These are phyloP conservation scores for Cremastobaeus sp. DNA, from an alignment of 2,888 invertebrate species.

Conservation along the genomic window DNA sequence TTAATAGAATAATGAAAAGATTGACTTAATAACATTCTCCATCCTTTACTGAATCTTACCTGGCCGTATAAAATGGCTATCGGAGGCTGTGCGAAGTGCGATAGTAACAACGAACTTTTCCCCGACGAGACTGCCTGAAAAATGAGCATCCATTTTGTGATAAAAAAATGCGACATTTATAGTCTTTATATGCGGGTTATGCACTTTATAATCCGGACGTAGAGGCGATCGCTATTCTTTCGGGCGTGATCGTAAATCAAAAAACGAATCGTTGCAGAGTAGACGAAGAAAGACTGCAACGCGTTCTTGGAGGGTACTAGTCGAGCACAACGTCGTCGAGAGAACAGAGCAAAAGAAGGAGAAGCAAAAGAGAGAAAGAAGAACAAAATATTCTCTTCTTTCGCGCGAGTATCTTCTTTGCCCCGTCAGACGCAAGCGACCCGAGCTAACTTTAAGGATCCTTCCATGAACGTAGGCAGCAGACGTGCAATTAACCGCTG, in stretches of 20 bases:
- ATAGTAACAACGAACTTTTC: conserved; percentile 38
- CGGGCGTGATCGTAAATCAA: conserved; percentile 62
- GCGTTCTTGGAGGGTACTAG: conserved; percentile 23
- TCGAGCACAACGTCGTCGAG: conserved; percentile 19
- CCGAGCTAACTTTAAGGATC: conserved; percentile 71
- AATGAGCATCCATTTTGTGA: conserved; percentile 50
- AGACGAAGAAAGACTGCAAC: conserved; percentile 37
- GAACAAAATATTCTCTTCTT: conserved; percentile 8
- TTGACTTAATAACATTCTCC: too few relatives aligned
- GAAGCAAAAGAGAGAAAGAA: conserved; percentile 1
- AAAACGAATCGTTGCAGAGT: conserved; percentile 56
- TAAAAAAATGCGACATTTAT: conserved; percentile 56
- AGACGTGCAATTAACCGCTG: conserved; percentile 77
- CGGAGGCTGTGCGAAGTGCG: conserved; percentile 4
- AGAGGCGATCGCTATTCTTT: conserved; percentile 57
- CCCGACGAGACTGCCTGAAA: conserved; percentile 33
- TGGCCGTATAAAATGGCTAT: conserved; percentile 33
- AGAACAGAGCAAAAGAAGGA: conserved; percentile 5
- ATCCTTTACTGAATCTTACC: conserved; percentile 32
- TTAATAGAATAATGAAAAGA: too few relatives aligned
- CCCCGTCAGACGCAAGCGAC: conserved; percentile 56
- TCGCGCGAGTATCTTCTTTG: conserved; percentile 51
- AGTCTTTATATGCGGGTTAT: conserved; percentile 56
- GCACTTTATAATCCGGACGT: conserved; percentile 56
- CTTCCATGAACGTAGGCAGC: conserved; percentile 69